Evolutionary conservation across 1,140 invertebrate genomes (phyloP), one percentile per base, ranked within the genome.

Genomic region (Diorhabda carinulata): DNA sequence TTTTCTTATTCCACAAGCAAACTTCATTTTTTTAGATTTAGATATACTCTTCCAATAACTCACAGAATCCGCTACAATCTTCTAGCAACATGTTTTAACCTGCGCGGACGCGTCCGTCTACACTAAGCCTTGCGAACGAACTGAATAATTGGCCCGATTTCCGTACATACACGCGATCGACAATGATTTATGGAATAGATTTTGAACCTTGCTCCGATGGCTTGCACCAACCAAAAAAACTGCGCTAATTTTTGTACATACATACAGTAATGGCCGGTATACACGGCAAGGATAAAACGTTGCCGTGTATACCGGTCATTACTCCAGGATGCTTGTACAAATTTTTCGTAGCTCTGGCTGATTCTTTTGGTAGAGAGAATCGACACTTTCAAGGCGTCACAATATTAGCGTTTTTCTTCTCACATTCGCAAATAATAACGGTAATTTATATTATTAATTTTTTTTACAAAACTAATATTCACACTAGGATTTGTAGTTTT

Each of bases 1-100:
- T 52, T 52, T 52, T 52, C 45, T 52, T 52, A 52, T 52, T 52
- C 45, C 45, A 52, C 45, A 52, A 52, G 45, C 45, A 52, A 52
- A 52, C 45, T 9, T 52, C 2, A 52, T 52, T 52, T 52, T 9
- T 52, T 2, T 52, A 52, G 45, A 5, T 2, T 52, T 52, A 9
- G 45, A 52, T 52, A 52, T 2, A 9, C 45, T 52, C 2, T 52
- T 52, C 45, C 45, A 52, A 52, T 52, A 6, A 6, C 45, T 52
- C 45, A 52, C 45, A 2, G 8, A 52, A 6, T 52, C 8, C 45
- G 45, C 45, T 52, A 52, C 45, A 52, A 52, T 6, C 8, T 5
- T 52, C 45, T 52, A 6, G 45, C 45, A 2, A 52, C 8, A 52
- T 52, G 45, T 52, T 52, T 52, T 52, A 9, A 52, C 45, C 5